These are phyloP conservation scores for Meriones unguiculatus DNA, from an alignment of 2,113 vertebrate genomes.

Conservation along the genomic window DNA sequence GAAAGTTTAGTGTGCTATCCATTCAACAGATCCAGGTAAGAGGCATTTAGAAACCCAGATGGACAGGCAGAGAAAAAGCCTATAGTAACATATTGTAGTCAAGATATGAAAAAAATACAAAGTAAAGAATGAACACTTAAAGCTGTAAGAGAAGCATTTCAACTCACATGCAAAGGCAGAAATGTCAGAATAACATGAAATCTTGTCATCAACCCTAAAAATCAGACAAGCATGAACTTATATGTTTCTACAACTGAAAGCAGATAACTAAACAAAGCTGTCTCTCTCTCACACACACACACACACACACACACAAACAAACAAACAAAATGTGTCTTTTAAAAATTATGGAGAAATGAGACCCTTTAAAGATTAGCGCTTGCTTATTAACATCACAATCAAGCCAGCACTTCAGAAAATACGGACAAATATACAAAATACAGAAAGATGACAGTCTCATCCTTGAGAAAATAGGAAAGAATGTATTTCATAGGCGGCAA, in stretches of 20 bases:
- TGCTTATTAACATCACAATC: background rate
- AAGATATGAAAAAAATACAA: background rate
- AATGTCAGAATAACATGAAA: background rate
- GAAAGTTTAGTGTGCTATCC: background rate
- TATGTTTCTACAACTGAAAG: background rate
- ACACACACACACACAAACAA: too few relatives aligned
- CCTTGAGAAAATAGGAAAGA: background rate
- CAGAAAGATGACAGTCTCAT: background rate
- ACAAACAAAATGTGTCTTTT: background rate
- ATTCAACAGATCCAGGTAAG: background rate
- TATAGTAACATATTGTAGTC: background rate
- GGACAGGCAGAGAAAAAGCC: background rate
- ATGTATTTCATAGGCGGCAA: background rate
- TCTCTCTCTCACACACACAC: too few relatives aligned
- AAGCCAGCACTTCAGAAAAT: background rate
- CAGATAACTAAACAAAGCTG: background rate
- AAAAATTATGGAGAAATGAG: background rate
- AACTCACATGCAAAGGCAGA: background rate
- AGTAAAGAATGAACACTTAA: background rate
- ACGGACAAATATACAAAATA: background rate
- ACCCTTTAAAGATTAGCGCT: background rate
- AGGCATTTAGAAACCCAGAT: background rate
- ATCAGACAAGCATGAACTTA: background rate
- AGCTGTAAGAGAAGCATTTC: background rate
- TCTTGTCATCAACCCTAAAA: background rate